Percentiles rank a stretch among this genome's conserved stretches.
phyloP scores from a whole-genome alignment of 1,140 invertebrate genomes.

The Leptinotarsa lineolata region DNA sequence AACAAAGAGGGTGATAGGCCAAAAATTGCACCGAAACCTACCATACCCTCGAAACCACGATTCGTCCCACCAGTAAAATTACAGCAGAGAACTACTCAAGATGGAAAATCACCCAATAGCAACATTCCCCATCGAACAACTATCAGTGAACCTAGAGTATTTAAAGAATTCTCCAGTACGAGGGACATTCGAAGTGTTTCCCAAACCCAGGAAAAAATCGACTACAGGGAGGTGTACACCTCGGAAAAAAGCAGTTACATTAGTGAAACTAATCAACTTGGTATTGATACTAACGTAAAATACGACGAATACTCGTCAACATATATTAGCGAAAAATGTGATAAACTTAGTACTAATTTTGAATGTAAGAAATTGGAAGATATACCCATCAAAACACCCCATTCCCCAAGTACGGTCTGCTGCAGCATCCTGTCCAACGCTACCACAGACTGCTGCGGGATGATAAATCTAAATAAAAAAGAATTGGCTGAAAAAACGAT shows the following conservation, averaged over 20 bases:
- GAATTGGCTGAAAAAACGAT: constrained; percentile 49
- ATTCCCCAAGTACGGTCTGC: constrained; percentile 55
- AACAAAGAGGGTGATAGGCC: constrained; percentile 45
- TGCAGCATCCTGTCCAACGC: constrained; percentile 55
- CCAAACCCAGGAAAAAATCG: constrained; percentile 31
- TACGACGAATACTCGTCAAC: constrained; percentile 36
- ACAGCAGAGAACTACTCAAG: constrained; percentile 26
- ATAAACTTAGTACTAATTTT: constrained; percentile 42
- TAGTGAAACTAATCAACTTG: constrained; percentile 13
- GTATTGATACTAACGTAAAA: constrained; percentile 32
- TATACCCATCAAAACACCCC: constrained; percentile 44
- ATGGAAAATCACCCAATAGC: constrained; percentile 10
- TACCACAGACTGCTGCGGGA: constrained; percentile 52
- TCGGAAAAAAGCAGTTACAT: constrained; percentile 23
- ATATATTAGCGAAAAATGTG: constrained; percentile 46
- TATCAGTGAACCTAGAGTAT: constrained; percentile 11
- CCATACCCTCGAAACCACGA: constrained; percentile 53
- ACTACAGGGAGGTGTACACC: constrained; percentile 32
- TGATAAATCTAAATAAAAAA: constrained; percentile 50
- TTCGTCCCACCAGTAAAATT: constrained; percentile 52
- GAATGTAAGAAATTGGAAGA: constrained; percentile 43
- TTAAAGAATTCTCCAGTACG: constrained; percentile 12
- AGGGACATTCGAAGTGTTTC: constrained; percentile 16
- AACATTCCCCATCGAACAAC: background rate
- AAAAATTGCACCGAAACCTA: constrained; percentile 53